Conservation (phyloP, 2,113 vertebrate genomes). For the Sphyrna mokarran region DNA sequence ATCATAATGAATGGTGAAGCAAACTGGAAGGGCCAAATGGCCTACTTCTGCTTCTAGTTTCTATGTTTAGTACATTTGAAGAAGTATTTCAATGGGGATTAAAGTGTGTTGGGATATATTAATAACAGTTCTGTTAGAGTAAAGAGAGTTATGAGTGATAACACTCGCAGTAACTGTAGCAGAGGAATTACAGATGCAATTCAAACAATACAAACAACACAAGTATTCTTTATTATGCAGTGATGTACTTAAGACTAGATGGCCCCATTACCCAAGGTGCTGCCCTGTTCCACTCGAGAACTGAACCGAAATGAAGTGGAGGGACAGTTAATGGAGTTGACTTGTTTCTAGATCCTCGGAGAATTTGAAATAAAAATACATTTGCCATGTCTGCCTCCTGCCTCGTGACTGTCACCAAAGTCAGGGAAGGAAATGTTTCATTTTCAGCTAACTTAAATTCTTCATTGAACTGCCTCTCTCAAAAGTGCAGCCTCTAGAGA, state of each 20-base stretch:
- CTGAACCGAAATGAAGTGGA: slow-evolving; percentile 1
- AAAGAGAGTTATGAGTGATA: neutral
- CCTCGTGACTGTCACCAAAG: neutral
- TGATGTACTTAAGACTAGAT: neutral
- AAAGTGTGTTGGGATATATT: neutral
- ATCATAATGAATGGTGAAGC: too few relatives aligned
- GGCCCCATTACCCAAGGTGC: neutral
- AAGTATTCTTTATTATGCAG: neutral
- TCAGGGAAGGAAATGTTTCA: neutral
- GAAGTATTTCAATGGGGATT: neutral
- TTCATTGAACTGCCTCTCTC: neutral
- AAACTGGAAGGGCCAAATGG: too few relatives aligned
- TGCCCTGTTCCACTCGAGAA: neutral
- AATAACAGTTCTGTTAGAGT: neutral
- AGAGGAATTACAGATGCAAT: neutral
- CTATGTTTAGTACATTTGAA: neutral
- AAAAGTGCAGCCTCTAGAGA: too few relatives aligned
- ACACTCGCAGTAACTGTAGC: neutral
- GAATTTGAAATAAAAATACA: neutral
- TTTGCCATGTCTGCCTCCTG: neutral
- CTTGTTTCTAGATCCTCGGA: neutral
- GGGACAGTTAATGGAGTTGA: neutral
- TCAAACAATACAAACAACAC: neutral
- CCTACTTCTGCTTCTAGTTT: too few relatives aligned
- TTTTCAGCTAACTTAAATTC: neutral